phyloP scores from a whole-genome alignment of 92 coral and sea anemone genomes.

The Actinernus sp. region DNA sequence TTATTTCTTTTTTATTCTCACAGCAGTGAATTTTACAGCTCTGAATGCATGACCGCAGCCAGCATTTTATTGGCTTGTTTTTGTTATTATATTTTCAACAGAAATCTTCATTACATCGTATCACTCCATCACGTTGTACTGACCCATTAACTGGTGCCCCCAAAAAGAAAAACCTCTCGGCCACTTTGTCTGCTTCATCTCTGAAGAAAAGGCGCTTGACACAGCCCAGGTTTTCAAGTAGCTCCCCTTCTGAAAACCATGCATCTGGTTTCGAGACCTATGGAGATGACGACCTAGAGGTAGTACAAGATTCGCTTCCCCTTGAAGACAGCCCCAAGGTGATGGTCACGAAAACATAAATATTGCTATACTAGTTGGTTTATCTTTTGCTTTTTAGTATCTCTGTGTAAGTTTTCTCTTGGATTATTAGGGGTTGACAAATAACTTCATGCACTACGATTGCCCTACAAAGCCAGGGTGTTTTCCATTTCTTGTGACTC shows the following conservation, averaged over 20 bases:
- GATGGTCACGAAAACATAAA: not conserved
- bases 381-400: too few species aligned
- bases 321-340: conserved; percentile 30
- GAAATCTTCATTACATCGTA: not conserved
- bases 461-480: too few species aligned
- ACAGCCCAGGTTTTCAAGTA: not conserved
- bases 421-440: too few species aligned
- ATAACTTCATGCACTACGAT: too few species aligned
- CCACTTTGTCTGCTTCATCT: not conserved
- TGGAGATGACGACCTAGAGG: conserved; percentile 14
- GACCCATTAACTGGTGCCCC: not conserved
- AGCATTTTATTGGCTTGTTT: too few species aligned
- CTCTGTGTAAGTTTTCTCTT: too few species aligned
- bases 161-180: not conserved
- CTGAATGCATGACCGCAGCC: too few species aligned
- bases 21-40: too few species aligned
- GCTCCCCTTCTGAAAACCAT: not conserved
- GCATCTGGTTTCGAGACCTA: not conserved
- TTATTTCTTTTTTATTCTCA: too few species aligned
- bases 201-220: not conserved
- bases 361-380: not conserved
- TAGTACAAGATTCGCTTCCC: conserved; percentile 35
- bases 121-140: not conserved
- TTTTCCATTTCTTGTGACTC: too few species aligned
- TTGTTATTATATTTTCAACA: too few species aligned